These are phyloP conservation scores for Drosophila carrolli DNA, from an alignment of 1,140 invertebrate species.

Conservation along the genomic window DNA sequence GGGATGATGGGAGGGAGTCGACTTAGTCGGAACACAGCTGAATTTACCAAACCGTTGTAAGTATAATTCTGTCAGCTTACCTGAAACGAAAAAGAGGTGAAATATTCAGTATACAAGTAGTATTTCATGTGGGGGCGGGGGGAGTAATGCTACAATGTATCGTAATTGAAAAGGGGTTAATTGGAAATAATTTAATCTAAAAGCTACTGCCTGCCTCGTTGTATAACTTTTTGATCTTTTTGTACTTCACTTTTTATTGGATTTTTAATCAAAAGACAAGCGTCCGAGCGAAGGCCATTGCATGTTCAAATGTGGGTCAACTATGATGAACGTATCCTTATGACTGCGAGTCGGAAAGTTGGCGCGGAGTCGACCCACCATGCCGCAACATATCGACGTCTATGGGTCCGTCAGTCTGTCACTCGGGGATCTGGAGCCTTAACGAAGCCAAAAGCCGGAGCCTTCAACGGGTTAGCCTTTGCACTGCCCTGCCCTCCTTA, in stretches of 20 bases:
- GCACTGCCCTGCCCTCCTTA: not conserved
- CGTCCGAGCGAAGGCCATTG: conserved; percentile 20
- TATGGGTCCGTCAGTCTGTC: conserved; percentile 25
- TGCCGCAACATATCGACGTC: conserved; percentile 1
- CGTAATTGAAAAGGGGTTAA: conserved; percentile 22
- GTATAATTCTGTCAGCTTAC: conserved; percentile 31
- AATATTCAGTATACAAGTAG: not conserved
- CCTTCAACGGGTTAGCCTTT: conserved; percentile 9
- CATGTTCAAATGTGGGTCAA: conserved; percentile 61
- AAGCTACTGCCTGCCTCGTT: conserved; percentile 5
- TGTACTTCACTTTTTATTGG: conserved; percentile 49
- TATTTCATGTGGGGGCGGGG: too few relatives aligned
- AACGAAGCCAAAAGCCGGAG: conserved; percentile 3
- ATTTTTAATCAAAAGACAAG: conserved; percentile 69
- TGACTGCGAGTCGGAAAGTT: conserved; percentile 53
- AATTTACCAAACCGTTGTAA: conserved; percentile 19
- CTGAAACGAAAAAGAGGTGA: conserved; percentile 33
- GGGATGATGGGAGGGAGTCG: not conserved
- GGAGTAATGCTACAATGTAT: not conserved
- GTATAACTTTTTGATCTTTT: conserved; percentile 17
- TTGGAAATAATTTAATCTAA: conserved; percentile 68
- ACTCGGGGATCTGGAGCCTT: not conserved
- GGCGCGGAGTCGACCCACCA: conserved; percentile 6
- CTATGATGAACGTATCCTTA: conserved; percentile 23
- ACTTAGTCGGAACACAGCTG: conserved; percentile 1